Evolutionary conservation across 2,797 vertebrate species (phyloP).

Genomic region (Euthynnus affinis): DNA sequence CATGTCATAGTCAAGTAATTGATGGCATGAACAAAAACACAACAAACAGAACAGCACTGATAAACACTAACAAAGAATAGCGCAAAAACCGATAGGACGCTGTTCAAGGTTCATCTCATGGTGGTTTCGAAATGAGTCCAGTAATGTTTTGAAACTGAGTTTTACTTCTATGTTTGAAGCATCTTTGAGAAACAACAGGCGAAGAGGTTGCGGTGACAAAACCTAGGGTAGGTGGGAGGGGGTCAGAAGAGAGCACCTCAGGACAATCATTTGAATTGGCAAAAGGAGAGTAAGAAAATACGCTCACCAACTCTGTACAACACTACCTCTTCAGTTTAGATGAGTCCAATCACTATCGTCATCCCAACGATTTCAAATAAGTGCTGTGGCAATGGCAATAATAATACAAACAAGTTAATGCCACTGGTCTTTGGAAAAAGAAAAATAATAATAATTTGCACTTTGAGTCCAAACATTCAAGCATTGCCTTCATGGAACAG

Average conservation of each 20-base stretch:
- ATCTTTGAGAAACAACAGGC: slow-evolving; percentile 39
- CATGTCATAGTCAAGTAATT: slow-evolving; percentile 73
- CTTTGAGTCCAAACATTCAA: slow-evolving; percentile 64
- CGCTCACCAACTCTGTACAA: slow-evolving; percentile 57
- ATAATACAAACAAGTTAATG: slow-evolving; percentile 56
- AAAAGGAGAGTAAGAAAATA: slow-evolving; percentile 68
- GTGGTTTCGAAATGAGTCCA: slow-evolving; percentile 24
- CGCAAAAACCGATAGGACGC: slow-evolving; percentile 44
- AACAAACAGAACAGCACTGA: slow-evolving; percentile 61
- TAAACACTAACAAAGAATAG: slow-evolving; percentile 64
- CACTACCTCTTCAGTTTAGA: slow-evolving; percentile 47
- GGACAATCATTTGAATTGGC: slow-evolving; percentile 60
- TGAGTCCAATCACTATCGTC: slow-evolving; percentile 53
- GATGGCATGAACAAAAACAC: slow-evolving; percentile 63
- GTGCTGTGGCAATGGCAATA: slow-evolving; percentile 53
- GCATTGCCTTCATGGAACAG: slow-evolving; percentile 54
- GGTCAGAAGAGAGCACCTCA: slow-evolving; percentile 62
- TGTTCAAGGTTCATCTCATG: slow-evolving; percentile 45
- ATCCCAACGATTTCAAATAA: slow-evolving; percentile 58
- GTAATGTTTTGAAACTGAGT: slow-evolving; percentile 32
- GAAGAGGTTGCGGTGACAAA: slow-evolving; percentile 36
- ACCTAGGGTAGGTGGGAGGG: slow-evolving; percentile 16
- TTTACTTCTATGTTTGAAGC: slow-evolving; percentile 53
- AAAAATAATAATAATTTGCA: slow-evolving; percentile 50
- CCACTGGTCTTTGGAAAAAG: slow-evolving; percentile 62